These are phyloP conservation scores for Meiosimyza decipiens DNA, from an alignment of 2,888 invertebrate genomes.

Conservation along the genomic window DNA sequence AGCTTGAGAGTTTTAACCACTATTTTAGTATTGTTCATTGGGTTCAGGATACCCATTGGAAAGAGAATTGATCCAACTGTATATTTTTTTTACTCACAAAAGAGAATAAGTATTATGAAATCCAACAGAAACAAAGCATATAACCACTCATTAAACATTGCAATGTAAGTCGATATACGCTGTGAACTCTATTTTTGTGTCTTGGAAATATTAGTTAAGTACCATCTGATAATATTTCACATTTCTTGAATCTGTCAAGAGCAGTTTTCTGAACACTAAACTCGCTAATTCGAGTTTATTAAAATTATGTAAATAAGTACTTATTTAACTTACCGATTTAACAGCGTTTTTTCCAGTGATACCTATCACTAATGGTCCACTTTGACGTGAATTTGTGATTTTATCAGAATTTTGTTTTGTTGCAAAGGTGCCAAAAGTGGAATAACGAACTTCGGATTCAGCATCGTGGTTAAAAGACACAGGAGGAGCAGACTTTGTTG, in stretches of 20 bases:
- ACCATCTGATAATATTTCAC: not conserved
- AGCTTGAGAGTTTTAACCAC: too few relatives aligned
- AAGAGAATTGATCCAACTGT: too few relatives aligned
- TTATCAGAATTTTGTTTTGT: conserved; percentile 60
- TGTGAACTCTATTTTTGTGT: too few relatives aligned
- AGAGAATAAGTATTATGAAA: too few relatives aligned
- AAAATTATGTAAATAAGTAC: conserved; percentile 2
- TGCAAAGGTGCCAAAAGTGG: conserved; percentile 68
- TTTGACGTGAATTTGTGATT: conserved; percentile 33
- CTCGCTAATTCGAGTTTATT: not conserved
- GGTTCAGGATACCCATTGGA: too few relatives aligned
- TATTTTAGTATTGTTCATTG: too few relatives aligned
- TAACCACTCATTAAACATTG: too few relatives aligned
- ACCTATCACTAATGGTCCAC: conserved; percentile 63
- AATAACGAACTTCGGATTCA: conserved; percentile 56
- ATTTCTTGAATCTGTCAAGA: conserved; percentile 4
- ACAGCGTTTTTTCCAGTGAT: conserved; percentile 65
- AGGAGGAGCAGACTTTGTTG: conserved; percentile 63
- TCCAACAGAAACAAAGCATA: too few relatives aligned
- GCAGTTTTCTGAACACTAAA: not conserved
- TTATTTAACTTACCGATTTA: conserved; percentile 66
- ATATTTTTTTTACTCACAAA: too few relatives aligned
- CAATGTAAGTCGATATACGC: too few relatives aligned
- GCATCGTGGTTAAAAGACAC: conserved; percentile 58
- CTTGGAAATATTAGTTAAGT: not conserved